Evolutionary conservation across 2,888 invertebrate species (phyloP).

Genomic region (Microctonus hyperodae): DNA sequence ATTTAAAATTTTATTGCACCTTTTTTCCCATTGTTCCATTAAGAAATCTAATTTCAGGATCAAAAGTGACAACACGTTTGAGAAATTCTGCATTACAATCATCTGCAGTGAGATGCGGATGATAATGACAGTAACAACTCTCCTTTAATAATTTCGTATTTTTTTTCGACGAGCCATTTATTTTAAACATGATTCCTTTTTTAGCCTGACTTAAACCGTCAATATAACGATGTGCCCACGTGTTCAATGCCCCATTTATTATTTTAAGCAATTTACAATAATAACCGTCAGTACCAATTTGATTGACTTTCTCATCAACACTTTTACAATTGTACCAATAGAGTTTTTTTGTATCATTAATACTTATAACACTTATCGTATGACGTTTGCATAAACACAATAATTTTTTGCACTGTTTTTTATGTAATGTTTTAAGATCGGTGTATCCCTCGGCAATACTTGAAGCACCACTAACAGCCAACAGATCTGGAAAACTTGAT

Average conservation of each 20-base stretch:
- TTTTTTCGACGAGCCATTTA: slow-evolving; percentile 58
- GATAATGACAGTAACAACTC: slow-evolving; percentile 70
- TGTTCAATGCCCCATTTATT: slow-evolving; percentile 54
- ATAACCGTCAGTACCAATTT: slow-evolving; percentile 57
- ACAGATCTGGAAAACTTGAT: slow-evolving; percentile 55
- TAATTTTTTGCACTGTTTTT: slow-evolving; percentile 56
- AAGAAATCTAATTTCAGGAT: slow-evolving; percentile 30
- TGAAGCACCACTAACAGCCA: slow-evolving; percentile 50
- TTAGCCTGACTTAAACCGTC: slow-evolving; percentile 53
- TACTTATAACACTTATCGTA: slow-evolving; percentile 59
- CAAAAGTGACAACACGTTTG: slow-evolving; percentile 74
- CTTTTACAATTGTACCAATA: slow-evolving; percentile 60
- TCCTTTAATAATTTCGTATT: slow-evolving; percentile 61
- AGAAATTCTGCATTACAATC: slow-evolving; percentile 89
- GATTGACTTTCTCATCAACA: slow-evolving; percentile 58
- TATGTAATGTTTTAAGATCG: slow-evolving; percentile 54
- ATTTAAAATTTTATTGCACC: background rate
- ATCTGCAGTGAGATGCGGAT: slow-evolving; percentile 86
- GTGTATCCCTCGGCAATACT: slow-evolving; percentile 44
- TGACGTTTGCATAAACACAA: slow-evolving; percentile 58
- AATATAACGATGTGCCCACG: slow-evolving; percentile 57
- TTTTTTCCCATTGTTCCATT: slow-evolving; percentile 26
- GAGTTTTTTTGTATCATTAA: slow-evolving; percentile 57
- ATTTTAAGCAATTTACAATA: slow-evolving; percentile 57
- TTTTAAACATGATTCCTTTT: slow-evolving; percentile 58